A percentile compares a stretch with the other conserved stretches of the same genome.
Conservation (phyloP, 2,888 invertebrate species). For the Plagodis dolabraria region DNA sequence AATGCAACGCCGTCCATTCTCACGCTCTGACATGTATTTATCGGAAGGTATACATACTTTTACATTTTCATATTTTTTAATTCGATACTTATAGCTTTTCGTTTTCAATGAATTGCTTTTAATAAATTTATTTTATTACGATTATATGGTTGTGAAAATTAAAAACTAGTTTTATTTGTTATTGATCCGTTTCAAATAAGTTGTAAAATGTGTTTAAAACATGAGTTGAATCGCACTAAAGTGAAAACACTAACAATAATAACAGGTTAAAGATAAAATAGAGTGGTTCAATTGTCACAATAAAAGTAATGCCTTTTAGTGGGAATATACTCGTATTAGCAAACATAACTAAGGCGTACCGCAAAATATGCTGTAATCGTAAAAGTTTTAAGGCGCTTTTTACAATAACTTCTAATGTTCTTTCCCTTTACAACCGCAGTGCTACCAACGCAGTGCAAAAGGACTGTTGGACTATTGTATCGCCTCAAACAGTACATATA, state of each 20-base stretch:
- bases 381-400: constrained; percentile 18
- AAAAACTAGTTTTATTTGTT: too few species aligned
- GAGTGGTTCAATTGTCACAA: not conserved
- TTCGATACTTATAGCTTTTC: too few species aligned
- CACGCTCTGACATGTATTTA: too few species aligned
- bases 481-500: constrained; percentile 3
- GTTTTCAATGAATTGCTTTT: too few species aligned
- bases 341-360: constrained; percentile 2
- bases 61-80: too few species aligned
- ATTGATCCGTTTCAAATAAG: too few species aligned
- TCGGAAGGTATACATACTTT: too few species aligned
- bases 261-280: not conserved
- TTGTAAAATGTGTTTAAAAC: too few species aligned
- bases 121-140: too few species aligned
- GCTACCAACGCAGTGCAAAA: constrained; percentile 10
- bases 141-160: too few species aligned
- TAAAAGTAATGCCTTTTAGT: not conserved
- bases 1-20: too few species aligned
- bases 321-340: constrained; percentile 8
- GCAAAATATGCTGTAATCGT: constrained; percentile 13
- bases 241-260: not conserved
- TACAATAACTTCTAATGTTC: constrained; percentile 14
- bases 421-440: constrained; percentile 2
- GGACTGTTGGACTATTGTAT: not conserved
- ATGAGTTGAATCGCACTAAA: not conserved